phyloP scores from a whole-genome alignment of 2,888 invertebrate species.

The Crossocerus cetratus region DNA sequence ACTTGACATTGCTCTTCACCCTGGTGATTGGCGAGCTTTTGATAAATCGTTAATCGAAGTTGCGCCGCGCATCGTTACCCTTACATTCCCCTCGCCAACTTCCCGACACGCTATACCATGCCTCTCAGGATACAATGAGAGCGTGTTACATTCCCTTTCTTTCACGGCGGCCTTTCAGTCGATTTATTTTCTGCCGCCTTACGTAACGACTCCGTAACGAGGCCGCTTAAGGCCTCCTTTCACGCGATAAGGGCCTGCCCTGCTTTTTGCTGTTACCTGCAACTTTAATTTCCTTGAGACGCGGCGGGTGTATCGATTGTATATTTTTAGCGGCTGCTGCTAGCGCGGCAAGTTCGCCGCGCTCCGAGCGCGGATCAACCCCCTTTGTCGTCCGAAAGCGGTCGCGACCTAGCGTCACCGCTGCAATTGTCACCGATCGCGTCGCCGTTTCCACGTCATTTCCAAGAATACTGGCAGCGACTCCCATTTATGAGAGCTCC shows the following conservation, averaged over 20 bases:
- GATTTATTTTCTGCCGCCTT: no score
- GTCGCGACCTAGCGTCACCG: constrained; percentile 20
- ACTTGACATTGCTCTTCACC: constrained; percentile 46
- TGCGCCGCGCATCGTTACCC: no score
- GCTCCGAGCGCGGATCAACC: constrained; percentile 50
- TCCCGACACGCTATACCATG: no score
- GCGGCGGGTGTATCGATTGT: constrained; percentile 53
- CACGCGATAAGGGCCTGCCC: neutral
- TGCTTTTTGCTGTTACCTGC: neutral
- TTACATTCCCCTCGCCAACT: no score
- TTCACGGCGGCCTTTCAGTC: no score
- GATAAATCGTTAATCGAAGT: no score
- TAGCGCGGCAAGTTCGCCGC: neutral
- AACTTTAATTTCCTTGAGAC: constrained; percentile 9
- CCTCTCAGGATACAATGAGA: no score
- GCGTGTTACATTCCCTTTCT: no score
- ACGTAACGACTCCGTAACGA: no score
- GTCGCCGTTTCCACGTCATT: neutral
- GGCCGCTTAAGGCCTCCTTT: neutral
- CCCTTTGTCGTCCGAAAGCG: constrained; percentile 45
- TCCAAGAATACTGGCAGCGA: neutral
- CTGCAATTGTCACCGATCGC: neutral
- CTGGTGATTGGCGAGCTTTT: neutral
- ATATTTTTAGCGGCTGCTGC: constrained; percentile 57
- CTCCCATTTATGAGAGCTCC: neutral